A percentile compares a stretch with the other conserved stretches of the same genome.
Conservation (phyloP, 2,888 invertebrate species). For the Ecdyonurus torrentis region DNA sequence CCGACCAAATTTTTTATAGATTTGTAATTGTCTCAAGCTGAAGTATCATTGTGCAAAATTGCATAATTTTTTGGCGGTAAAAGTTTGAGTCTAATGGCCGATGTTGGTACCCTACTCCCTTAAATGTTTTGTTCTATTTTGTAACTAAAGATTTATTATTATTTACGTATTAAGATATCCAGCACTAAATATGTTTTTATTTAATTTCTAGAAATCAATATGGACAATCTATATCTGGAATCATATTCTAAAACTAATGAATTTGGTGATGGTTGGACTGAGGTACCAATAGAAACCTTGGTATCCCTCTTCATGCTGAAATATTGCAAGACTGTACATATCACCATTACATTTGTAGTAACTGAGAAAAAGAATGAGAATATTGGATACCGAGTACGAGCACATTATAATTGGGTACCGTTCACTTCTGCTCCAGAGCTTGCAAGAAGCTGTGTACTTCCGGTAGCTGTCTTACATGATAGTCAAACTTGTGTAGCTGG, state of each 20-base stretch:
- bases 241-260: not conserved
- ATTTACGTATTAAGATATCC: too few relatives aligned
- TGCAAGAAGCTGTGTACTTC: slow-evolving; percentile 36
- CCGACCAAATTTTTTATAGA: too few relatives aligned
- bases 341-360: not conserved
- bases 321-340: slow-evolving; percentile 29
- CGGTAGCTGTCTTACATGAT: slow-evolving; percentile 38
- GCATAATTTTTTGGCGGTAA: too few relatives aligned
- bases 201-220: too few relatives aligned
- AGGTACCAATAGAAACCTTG: slow-evolving; percentile 42
- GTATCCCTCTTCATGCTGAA: slow-evolving; percentile 42
- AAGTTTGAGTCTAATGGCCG: too few relatives aligned
- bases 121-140: too few relatives aligned
- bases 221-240: too few relatives aligned
- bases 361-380: not conserved
- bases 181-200: too few relatives aligned
- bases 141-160: too few relatives aligned
- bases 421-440: slow-evolving; percentile 25
- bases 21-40: too few relatives aligned
- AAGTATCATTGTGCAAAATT: too few relatives aligned
- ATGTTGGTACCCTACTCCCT: too few relatives aligned
- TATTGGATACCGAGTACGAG: not conserved
- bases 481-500: slow-evolving; percentile 52
- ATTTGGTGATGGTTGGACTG: slow-evolving; percentile 10
- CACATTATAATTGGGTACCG: not conserved